These are phyloP conservation scores for Holacanthella duospinosa DNA, from an alignment of 2,888 invertebrate genomes.

Conservation along the genomic window DNA sequence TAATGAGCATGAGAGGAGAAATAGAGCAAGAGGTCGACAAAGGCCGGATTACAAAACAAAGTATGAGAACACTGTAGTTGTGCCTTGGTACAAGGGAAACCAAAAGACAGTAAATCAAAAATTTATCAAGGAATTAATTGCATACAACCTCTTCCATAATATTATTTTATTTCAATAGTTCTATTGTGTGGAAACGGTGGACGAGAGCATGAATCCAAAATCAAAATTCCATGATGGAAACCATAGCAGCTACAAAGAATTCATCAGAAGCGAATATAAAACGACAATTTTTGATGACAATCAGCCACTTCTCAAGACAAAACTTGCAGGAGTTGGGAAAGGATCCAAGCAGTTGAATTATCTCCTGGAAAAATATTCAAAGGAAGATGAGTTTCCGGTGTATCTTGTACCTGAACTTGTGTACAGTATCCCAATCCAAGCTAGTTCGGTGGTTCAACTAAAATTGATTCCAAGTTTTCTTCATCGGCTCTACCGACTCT, in stretches of 20 bases:
- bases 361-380: slow-evolving; percentile 12
- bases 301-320: slow-evolving; percentile 15
- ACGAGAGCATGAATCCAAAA: slow-evolving; percentile 8
- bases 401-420: slow-evolving; percentile 15
- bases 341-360: slow-evolving; percentile 12
- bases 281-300: neutral
- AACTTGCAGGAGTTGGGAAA: slow-evolving; percentile 11
- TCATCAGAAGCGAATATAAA: slow-evolving; percentile 3
- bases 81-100: slow-evolving; percentile 12
- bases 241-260: slow-evolving; percentile 8
- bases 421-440: slow-evolving; percentile 8
- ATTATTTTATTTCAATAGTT: slow-evolving; percentile 2
- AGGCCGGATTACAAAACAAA: neutral
- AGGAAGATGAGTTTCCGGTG: slow-evolving; percentile 17
- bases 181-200: slow-evolving; percentile 15
- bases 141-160: neutral
- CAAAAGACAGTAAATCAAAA: neutral
- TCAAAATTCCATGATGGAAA: slow-evolving; percentile 8
- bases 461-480: slow-evolving; percentile 17
- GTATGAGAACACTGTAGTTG: slow-evolving; percentile 4
- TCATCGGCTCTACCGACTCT: slow-evolving; percentile 12
- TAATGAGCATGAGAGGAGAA: neutral
- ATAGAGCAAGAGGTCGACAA: neutral
- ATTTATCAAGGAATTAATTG: neutral
- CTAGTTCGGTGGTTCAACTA: slow-evolving; percentile 11